A percentile compares a stretch with the other conserved stretches of the same genome.
phyloP scores from a whole-genome alignment of 2,797 vertebrate genomes.

The Sarcoramphus papa region DNA sequence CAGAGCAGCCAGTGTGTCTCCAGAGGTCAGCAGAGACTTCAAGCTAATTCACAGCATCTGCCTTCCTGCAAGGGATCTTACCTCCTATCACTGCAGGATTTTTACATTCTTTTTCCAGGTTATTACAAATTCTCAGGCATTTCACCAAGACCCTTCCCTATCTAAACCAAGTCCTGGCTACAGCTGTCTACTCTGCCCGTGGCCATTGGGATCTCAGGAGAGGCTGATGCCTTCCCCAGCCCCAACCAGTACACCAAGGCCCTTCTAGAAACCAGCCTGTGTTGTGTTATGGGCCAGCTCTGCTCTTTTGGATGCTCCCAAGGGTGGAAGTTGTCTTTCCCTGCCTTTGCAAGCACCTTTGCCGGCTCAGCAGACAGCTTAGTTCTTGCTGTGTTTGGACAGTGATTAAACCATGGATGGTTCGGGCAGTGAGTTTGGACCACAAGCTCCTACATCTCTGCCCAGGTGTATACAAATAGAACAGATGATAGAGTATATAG shows the following conservation, averaged over 20 bases:
- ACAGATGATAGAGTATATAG: not conserved
- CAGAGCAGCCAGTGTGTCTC: not conserved
- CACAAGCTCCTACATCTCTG: not conserved
- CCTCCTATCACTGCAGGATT: not conserved
- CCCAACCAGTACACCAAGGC: not conserved
- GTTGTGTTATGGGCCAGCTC: not conserved
- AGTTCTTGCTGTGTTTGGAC: not conserved
- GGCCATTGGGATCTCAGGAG: not conserved
- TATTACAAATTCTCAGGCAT: not conserved
- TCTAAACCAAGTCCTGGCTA: not conserved
- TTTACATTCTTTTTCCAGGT: not conserved
- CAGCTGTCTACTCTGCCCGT: fast-evolving
- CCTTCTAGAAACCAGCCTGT: not conserved
- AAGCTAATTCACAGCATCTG: no score
- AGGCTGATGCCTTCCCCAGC: not conserved
- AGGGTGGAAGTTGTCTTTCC: not conserved
- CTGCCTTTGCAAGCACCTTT: not conserved
- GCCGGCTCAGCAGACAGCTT: not conserved
- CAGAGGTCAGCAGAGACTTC: not conserved
- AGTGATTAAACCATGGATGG: not conserved
- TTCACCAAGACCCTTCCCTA: not conserved
- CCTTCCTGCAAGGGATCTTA: not conserved
- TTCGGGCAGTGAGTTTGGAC: not conserved
- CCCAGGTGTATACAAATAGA: not conserved
- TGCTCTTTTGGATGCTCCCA: not conserved